Conservation (phyloP, 2,113 vertebrate genomes). For the Hirundichthys speculiger region DNA sequence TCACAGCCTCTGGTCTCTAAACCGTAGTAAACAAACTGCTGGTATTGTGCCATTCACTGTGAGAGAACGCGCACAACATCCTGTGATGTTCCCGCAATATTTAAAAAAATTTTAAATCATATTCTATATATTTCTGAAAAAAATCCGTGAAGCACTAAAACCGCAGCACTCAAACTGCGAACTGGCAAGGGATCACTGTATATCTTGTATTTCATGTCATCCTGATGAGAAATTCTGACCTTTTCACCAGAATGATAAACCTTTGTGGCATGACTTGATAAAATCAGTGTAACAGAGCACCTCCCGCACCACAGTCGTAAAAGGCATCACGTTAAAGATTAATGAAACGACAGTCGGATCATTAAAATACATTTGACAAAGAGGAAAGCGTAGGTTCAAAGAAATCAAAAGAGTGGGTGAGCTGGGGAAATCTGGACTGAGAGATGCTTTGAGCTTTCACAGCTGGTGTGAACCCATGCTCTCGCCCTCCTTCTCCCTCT, state of each 20-base stretch:
- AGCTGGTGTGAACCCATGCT: slow-evolving; percentile 73
- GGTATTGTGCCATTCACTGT: no score
- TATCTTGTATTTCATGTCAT: neutral
- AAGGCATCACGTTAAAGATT: slow-evolving; percentile 24
- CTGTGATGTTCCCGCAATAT: no score
- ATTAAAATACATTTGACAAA: slow-evolving; percentile 44
- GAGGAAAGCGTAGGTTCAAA: slow-evolving; percentile 61
- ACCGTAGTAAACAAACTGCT: no score
- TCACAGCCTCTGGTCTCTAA: no score
- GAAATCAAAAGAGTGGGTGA: slow-evolving; percentile 48
- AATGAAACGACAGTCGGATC: slow-evolving; percentile 46
- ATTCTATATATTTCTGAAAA: no score
- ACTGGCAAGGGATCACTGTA: no score
- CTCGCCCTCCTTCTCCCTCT: slow-evolving; percentile 52
- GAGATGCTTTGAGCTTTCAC: slow-evolving; percentile 70
- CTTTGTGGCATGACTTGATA: no score
- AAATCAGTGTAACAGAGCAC: neutral
- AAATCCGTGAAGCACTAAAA: no score
- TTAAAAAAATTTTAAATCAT: no score
- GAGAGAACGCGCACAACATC: no score
- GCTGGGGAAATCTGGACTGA: slow-evolving; percentile 51
- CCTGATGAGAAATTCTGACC: no score
- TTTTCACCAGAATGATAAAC: neutral
- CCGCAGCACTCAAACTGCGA: no score
- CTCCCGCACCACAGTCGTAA: slow-evolving; percentile 6